These are phyloP conservation scores for Coccyzus lansbergi DNA, from an alignment of 2,797 vertebrate species.

Conservation along the genomic window DNA sequence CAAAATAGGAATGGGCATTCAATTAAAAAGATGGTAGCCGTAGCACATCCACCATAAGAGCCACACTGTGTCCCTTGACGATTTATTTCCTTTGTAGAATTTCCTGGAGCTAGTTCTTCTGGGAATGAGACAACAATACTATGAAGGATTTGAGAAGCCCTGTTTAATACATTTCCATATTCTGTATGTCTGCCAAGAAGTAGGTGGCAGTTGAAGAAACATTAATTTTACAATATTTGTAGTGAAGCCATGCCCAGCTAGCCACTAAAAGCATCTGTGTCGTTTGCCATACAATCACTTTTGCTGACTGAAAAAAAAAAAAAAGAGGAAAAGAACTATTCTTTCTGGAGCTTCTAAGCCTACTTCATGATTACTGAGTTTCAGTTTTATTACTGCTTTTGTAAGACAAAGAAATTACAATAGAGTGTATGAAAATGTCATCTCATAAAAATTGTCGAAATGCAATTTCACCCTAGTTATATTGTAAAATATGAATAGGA, in stretches of 20 bases:
- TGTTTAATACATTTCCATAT: not conserved
- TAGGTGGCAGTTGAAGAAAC: not conserved
- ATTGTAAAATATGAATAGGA: not conserved
- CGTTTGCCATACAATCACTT: not conserved
- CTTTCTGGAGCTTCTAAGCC: not conserved
- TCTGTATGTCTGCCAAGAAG: not conserved
- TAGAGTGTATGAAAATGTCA: not conserved
- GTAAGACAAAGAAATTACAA: not conserved
- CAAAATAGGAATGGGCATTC: not conserved
- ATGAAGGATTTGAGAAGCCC: not conserved
- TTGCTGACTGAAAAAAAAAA: not conserved
- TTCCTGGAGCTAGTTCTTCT: not conserved
- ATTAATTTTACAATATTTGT: not conserved
- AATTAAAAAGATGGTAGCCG: not conserved
- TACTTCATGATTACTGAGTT: not conserved
- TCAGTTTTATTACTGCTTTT: not conserved
- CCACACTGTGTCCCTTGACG: not conserved
- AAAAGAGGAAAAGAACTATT: not conserved
- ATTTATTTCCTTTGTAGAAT: not conserved
- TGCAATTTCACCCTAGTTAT: not conserved
- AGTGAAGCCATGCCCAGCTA: not conserved
- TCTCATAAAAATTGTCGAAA: not conserved
- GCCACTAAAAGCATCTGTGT: not conserved
- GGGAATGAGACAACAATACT: not conserved
- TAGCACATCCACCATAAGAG: not conserved